phyloP scores from a whole-genome alignment of 2,797 vertebrate species.

The Mormyrops boulengeri region DNA sequence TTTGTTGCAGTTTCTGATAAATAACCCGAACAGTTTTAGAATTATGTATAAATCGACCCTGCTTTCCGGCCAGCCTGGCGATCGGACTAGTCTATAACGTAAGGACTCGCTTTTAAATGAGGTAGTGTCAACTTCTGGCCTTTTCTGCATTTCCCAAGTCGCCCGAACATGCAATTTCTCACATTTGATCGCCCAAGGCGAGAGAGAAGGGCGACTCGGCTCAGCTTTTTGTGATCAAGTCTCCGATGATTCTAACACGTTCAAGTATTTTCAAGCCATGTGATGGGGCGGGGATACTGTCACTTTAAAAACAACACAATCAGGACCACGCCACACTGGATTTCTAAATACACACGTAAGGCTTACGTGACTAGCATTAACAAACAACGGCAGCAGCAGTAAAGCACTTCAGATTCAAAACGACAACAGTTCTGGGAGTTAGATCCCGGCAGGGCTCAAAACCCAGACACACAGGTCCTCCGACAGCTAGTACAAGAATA shows the following conservation, averaged over 20 bases:
- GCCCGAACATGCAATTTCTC: background rate
- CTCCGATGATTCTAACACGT: slow-evolving; percentile 51
- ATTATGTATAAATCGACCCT: background rate
- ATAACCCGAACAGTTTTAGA: background rate
- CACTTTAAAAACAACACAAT: slow-evolving; percentile 61
- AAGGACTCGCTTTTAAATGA: background rate
- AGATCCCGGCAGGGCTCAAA: background rate
- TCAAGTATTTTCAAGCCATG: slow-evolving; percentile 68
- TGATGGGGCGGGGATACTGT: slow-evolving; percentile 60
- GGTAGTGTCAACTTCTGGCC: background rate
- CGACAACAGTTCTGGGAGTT: background rate
- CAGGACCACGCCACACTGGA: slow-evolving; percentile 48
- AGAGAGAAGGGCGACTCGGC: background rate
- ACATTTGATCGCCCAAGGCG: background rate
- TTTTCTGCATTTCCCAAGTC: background rate
- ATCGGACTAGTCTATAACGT: background rate
- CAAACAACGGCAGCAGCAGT: slow-evolving; percentile 74
- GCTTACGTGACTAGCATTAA: slow-evolving; percentile 73
- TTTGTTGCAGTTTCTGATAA: background rate
- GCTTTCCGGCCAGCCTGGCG: background rate
- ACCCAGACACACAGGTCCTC: background rate
- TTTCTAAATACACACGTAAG: slow-evolving; percentile 77
- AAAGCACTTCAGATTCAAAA: slow-evolving; percentile 72
- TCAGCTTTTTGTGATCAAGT: background rate
- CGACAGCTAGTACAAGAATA: background rate